Evolutionary conservation across 2,113 vertebrate genomes (phyloP).

Genomic region (Mugil cephalus): DNA sequence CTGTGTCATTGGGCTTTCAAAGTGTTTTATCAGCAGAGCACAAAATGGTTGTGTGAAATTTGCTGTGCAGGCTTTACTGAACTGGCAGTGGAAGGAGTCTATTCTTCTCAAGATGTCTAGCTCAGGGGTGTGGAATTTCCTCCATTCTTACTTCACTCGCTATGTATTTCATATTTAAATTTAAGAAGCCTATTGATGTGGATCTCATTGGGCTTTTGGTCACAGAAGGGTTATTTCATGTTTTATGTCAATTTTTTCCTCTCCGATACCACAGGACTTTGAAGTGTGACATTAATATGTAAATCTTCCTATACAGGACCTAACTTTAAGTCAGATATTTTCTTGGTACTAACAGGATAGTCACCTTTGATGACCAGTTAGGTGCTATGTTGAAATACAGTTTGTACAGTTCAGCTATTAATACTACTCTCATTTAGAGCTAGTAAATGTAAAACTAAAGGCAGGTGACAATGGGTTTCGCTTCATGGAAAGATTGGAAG

Average conservation of each 20-base stretch:
- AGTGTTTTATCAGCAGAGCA: conserved; percentile 78
- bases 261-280: conserved; percentile 61
- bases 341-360: conserved; percentile 8
- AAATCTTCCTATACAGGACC: conserved; percentile 41
- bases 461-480: neutral
- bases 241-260: conserved; percentile 52
- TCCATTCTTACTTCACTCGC: conserved; percentile 56
- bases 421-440: neutral
- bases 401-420: neutral
- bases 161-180: conserved; percentile 72
- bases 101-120: conserved; percentile 76
- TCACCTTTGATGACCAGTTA: conserved; percentile 6
- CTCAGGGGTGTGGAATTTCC: conserved; percentile 67
- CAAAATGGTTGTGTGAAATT: conserved; percentile 79
- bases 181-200: conserved; percentile 69
- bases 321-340: conserved; percentile 32
- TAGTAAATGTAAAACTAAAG: neutral
- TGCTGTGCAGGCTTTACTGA: conserved; percentile 74
- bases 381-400: neutral
- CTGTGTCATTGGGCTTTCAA: conserved; percentile 73
- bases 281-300: conserved; percentile 64
- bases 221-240: conserved; percentile 56
- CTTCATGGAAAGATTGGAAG: neutral
- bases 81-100: conserved; percentile 62
- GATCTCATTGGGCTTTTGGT: conserved; percentile 63